Percentiles rank a stretch among this genome's conserved stretches.
These are phyloP conservation scores for Pardalotus punctatus DNA, from an alignment of 2,113 vertebrate species.

Conservation along the genomic window DNA sequence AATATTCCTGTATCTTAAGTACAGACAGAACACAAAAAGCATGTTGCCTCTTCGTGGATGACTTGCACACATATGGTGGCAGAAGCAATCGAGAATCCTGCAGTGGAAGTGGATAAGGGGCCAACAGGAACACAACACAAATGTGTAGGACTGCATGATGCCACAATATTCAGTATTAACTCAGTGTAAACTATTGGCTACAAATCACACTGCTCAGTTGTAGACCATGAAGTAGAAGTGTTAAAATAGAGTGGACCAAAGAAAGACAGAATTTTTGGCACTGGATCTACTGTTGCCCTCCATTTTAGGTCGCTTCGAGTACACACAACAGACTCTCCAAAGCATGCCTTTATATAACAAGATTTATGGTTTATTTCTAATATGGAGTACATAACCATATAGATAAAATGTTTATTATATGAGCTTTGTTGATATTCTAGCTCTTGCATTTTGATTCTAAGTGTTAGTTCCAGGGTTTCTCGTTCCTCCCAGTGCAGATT, in stretches of 20 bases:
- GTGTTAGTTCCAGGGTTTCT: neutral
- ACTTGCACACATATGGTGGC: neutral
- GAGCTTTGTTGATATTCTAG: neutral
- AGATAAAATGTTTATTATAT: neutral
- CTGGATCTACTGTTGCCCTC: neutral
- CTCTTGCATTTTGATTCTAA: neutral
- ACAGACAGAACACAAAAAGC: fast-evolving
- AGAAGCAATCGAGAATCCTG: neutral
- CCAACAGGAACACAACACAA: neutral
- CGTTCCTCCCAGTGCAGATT: neutral
- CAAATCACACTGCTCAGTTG: neutral
- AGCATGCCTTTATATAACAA: neutral
- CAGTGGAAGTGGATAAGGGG: neutral
- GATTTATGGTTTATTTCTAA: neutral
- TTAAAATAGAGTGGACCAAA: neutral
- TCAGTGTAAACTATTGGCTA: neutral
- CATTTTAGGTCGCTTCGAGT: neutral
- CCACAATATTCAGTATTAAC: neutral
- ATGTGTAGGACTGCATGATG: neutral
- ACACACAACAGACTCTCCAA: neutral
- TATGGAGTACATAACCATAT: neutral
- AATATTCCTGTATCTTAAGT: neutral
- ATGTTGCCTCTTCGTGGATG: neutral
- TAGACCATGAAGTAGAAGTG: neutral
- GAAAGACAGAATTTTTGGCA: neutral